phyloP scores from a whole-genome alignment of 2,113 vertebrate genomes.

The Choloepus hoffmanni region DNA sequence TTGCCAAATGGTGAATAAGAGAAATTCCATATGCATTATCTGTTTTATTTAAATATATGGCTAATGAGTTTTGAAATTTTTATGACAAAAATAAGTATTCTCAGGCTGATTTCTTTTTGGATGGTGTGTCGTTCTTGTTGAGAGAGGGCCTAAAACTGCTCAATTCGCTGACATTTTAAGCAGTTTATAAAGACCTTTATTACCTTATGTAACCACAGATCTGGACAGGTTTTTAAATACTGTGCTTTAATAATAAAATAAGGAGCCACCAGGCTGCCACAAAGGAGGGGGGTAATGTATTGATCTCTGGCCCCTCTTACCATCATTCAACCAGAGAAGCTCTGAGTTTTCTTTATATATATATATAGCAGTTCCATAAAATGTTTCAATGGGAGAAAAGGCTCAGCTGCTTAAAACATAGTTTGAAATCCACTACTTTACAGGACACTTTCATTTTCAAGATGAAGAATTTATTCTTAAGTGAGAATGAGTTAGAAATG shows the following conservation, averaged over 20 bases:
- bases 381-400: neutral
- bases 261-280: neutral
- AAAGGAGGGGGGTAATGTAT: neutral
- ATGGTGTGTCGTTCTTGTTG: neutral
- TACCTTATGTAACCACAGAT: neutral
- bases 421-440: neutral
- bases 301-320: neutral
- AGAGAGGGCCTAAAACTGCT: neutral
- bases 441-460: neutral
- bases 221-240: neutral
- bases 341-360: neutral
- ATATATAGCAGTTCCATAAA: neutral
- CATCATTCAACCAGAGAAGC: neutral
- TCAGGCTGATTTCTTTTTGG: neutral
- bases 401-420: neutral
- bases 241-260: neutral
- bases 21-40: slow-evolving; percentile 24
- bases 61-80: neutral
- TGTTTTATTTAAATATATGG: neutral
- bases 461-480: slow-evolving; percentile 38
- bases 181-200: neutral
- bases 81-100: neutral
- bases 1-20: neutral
- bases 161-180: neutral
- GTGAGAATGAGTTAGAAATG: neutral